Conservation (phyloP, 1,140 invertebrate species). For the Sipha flava region DNA sequence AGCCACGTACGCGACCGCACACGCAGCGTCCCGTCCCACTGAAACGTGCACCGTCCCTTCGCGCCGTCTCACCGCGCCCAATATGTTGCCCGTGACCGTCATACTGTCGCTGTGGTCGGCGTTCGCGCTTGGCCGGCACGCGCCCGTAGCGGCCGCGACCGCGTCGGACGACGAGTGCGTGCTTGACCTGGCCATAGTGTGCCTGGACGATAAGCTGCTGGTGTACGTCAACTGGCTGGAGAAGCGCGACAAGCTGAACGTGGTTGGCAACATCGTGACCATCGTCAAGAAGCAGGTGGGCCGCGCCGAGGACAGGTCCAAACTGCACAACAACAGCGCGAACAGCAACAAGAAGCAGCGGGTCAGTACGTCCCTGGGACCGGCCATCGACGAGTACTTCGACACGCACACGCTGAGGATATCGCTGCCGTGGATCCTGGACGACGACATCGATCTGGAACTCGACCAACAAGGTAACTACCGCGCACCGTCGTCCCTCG, state of each 20-base stretch:
- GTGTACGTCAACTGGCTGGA: slow-evolving; percentile 17
- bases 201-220: not conserved
- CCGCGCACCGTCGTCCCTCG: no score
- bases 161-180: not conserved
- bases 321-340: not conserved
- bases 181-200: slow-evolving; percentile 8
- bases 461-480: not conserved
- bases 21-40: no score
- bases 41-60: not conserved
- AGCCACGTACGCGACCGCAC: not conserved
- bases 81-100: not conserved
- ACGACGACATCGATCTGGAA: slow-evolving; percentile 21
- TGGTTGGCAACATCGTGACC: slow-evolving; percentile 10
- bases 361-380: not conserved
- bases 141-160: not conserved
- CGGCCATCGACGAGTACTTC: slow-evolving; percentile 16
- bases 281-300: not conserved
- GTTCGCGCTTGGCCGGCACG: no score
- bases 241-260: not conserved
- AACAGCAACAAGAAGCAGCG: not conserved
- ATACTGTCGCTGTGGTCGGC: not conserved
- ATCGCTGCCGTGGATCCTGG: slow-evolving; percentile 18
- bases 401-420: slow-evolving; percentile 14
- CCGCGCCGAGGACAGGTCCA: not conserved
- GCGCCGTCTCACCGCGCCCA: not conserved